A percentile compares a stretch with the other conserved stretches of the same genome.
These are phyloP conservation scores for Xyliphius kryptos DNA, from an alignment of 2,113 vertebrate genomes.

Conservation along the genomic window DNA sequence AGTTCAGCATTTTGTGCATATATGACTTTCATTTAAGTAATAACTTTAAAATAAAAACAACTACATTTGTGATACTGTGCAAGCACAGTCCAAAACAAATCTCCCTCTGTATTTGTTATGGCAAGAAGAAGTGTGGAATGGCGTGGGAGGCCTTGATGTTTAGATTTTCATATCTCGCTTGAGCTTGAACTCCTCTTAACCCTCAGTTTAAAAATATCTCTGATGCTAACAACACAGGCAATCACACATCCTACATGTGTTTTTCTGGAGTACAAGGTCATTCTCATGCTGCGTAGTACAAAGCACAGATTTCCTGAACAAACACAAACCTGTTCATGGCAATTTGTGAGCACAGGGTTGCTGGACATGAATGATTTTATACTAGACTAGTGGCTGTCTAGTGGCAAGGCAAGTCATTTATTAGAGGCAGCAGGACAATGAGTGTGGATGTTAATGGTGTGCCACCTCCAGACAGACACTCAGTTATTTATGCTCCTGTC, in stretches of 20 bases:
- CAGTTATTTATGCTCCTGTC: neutral
- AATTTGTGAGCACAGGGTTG: neutral
- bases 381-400: neutral
- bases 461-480: conserved; percentile 6
- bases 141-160: neutral
- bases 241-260: neutral
- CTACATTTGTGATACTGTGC: neutral
- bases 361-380: neutral
- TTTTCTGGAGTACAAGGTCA: neutral
- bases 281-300: neutral
- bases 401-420: neutral
- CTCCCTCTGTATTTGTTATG: neutral
- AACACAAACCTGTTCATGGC: neutral
- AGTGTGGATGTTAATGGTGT: conserved; percentile 7
- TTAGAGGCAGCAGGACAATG: conserved; percentile 14
- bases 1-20: too few species aligned
- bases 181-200: conserved; percentile 6
- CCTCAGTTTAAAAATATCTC: conserved; percentile 3
- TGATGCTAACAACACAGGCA: conserved; percentile 4
- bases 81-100: neutral
- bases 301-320: too few species aligned
- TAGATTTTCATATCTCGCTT: neutral
- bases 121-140: neutral
- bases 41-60: too few species aligned
- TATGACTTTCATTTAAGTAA: too few species aligned